A percentile compares a stretch with the other conserved stretches of the same genome.
These are phyloP conservation scores for Paramormyrops hopkinsi DNA, from an alignment of 2,797 vertebrate species.

Conservation along the genomic window DNA sequence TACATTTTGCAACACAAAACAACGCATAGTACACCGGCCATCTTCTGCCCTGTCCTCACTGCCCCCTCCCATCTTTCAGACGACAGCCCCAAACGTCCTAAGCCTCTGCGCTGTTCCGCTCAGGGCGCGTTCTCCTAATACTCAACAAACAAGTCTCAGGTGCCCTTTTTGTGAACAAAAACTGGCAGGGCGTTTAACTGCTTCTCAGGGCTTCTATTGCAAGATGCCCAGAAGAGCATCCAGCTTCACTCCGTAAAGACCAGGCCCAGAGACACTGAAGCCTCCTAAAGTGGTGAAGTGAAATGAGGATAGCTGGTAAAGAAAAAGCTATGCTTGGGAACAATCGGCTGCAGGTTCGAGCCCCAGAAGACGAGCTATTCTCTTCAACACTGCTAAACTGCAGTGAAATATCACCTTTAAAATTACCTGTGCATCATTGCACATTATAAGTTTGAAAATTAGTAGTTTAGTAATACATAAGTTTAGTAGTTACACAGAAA, in stretches of 20 bases:
- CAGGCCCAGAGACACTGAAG: neutral
- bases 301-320: neutral
- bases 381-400: neutral
- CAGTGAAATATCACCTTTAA: neutral
- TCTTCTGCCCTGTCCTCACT: neutral
- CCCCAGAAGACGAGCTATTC: neutral
- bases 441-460: neutral
- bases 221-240: neutral
- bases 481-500: neutral
- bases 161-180: neutral
- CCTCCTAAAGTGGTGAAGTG: neutral
- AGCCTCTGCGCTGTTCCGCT: neutral
- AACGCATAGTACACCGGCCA: neutral
- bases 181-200: neutral
- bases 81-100: neutral
- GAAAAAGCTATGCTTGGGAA: neutral
- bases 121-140: neutral
- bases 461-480: neutral
- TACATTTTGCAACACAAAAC: neutral
- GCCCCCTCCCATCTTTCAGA: neutral
- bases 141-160: neutral
- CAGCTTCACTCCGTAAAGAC: neutral
- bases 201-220: neutral
- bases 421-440: neutral
- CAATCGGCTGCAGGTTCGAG: neutral